These are phyloP conservation scores for Eudyptes chrysolophus DNA, from an alignment of 2,113 vertebrate genomes.

Conservation along the genomic window DNA sequence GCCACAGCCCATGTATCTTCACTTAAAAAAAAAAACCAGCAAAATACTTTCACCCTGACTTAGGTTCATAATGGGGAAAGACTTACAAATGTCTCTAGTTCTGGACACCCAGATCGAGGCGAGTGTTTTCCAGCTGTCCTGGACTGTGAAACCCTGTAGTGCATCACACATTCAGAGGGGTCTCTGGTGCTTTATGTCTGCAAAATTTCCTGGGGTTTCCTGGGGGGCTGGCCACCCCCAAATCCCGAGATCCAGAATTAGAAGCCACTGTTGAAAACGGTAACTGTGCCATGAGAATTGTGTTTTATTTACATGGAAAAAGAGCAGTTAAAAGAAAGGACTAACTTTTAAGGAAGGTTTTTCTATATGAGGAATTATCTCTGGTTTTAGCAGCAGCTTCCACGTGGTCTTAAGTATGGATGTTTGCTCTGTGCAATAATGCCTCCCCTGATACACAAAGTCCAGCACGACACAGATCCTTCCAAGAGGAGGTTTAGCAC, in stretches of 20 bases:
- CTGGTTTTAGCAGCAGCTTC: not conserved
- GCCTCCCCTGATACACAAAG: not conserved
- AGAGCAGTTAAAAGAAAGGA: not conserved
- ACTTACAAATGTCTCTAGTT: not conserved
- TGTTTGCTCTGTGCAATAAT: not conserved
- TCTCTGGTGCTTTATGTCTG: not conserved
- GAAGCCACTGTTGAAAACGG: not conserved
- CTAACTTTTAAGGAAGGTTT: not conserved
- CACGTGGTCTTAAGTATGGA: not conserved
- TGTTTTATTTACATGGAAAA: not conserved
- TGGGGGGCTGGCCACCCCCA: too few species aligned
- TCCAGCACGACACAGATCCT: not conserved
- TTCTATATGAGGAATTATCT: not conserved
- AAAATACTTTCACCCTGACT: not conserved
- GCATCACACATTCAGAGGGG: not conserved
- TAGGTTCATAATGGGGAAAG: not conserved
- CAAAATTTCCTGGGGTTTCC: not conserved
- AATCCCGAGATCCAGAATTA: not conserved
- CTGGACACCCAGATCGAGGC: not conserved
- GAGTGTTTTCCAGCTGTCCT: not conserved
- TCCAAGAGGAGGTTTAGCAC: not conserved
- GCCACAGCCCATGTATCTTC: not conserved
- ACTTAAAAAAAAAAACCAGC: not conserved
- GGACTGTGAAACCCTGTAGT: not conserved
- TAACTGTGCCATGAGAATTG: not conserved